Evolutionary conservation across 92 coral and sea anemone species (phyloP), one percentile per base, ranked within the genome.

Genomic region (Bergia puertoricense): DNA sequence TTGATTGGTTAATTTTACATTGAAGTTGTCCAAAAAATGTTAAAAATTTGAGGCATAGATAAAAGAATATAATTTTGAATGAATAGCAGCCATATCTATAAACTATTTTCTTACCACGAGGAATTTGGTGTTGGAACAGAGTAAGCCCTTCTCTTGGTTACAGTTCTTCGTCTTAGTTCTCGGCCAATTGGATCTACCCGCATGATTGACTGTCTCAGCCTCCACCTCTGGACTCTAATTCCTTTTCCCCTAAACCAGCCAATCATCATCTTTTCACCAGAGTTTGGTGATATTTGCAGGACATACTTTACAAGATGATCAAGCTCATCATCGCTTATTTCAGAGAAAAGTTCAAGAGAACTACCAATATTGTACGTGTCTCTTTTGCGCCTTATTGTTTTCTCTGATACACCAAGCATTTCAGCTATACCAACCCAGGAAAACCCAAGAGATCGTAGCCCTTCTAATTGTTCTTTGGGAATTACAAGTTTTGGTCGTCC

Each of bases 221-320:
- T 88, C 88, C 88, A 83, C 86, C 95, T 92, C 80, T 90, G 94
- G 36, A 94, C 85, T 51, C 86, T 84, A 57, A 90, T 72, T 76
- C 94, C 94, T 88, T 82, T 89, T 40, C 93, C 93, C 90, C 87
- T 88, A 68, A 93, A 80, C 81, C 88, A 86, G 51, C 93, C 95
- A 79, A 93, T 77, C 20, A 88, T 84, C 95, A 92, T 92, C 78
- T 92, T 75, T 88, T 92, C 95, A 76, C 95, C 95, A 73, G 92
- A 93, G 44, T 93, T 81, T 39, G 91, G 95, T 66, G 93, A 93
- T 51, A 91, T 69, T 65, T 91, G 69, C 82, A 91, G 84, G n/a
- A 88, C 85, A 68, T 82, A 41, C 85, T 88, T 90, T 48, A 93
- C 87, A 84, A 91, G 88, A 56, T 67, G 57, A 87, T 91, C 93